Evolutionary conservation across 1,140 invertebrate genomes (phyloP).

Genomic region (Dendroctonus valens): DNA sequence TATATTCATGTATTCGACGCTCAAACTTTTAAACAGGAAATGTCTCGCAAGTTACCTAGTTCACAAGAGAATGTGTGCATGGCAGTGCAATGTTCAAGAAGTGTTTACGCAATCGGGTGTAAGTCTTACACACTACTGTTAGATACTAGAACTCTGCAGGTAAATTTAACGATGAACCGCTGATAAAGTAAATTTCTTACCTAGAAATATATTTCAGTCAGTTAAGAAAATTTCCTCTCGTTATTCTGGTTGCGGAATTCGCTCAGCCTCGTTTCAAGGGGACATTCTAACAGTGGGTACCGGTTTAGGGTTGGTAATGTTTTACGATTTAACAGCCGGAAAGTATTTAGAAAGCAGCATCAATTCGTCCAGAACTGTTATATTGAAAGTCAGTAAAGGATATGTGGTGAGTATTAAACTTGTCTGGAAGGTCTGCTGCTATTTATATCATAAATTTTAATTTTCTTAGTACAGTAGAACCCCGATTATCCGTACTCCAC

Average conservation of each 20-base stretch:
- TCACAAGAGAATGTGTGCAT: slow-evolving; percentile 92
- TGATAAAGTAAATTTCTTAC: background rate
- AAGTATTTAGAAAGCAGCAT: slow-evolving; percentile 91
- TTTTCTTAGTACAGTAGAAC: no score
- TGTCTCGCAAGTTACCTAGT: slow-evolving; percentile 82
- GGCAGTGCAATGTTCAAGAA: slow-evolving; percentile 75
- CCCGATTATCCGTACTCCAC: no score
- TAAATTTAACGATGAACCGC: slow-evolving; percentile 36
- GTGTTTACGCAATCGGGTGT: slow-evolving; percentile 87
- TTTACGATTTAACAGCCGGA: slow-evolving; percentile 87
- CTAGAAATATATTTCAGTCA: slow-evolving; percentile 13
- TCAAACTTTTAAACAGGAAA: slow-evolving; percentile 79
- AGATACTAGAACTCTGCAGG: slow-evolving; percentile 83
- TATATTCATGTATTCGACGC: slow-evolving; percentile 92
- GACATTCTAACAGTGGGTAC: slow-evolving; percentile 91
- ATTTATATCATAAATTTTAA: no score
- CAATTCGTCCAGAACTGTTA: slow-evolving; percentile 82
- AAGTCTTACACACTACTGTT: slow-evolving; percentile 88
- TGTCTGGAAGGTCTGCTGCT: background rate
- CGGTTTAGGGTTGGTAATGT: slow-evolving; percentile 86
- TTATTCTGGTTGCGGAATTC: slow-evolving; percentile 75
- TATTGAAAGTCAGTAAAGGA: slow-evolving; percentile 84
- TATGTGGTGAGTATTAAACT: slow-evolving; percentile 73
- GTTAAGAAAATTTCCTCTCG: slow-evolving; percentile 26
- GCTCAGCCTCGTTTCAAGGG: slow-evolving; percentile 87